Evolutionary conservation across 2,797 vertebrate species (phyloP).

Genomic region (Selene dorsalis): DNA sequence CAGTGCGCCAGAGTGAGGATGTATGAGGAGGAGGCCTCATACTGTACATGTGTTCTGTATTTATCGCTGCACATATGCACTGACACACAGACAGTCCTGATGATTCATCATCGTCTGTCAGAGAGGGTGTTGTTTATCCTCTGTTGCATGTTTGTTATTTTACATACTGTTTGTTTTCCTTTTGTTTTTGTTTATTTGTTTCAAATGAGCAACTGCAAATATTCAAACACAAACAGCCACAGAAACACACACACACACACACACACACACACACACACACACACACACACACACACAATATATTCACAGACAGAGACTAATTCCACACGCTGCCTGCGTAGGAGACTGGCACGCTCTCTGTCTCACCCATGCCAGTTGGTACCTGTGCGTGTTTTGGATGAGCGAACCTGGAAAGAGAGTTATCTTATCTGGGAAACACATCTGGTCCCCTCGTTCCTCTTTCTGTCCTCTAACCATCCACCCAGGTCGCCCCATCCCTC

Average conservation of each 20-base stretch:
- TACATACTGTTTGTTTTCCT: slow-evolving; percentile 41
- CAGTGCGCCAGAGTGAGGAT: slow-evolving; percentile 42
- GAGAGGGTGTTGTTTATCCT: slow-evolving; percentile 13
- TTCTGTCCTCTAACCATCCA: slow-evolving; percentile 53
- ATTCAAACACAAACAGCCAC: slow-evolving; percentile 31
- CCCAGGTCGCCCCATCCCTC: slow-evolving; percentile 4
- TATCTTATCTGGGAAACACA: slow-evolving; percentile 81
- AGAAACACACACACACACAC: slow-evolving; percentile 1
- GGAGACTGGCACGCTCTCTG: slow-evolving; percentile 52
- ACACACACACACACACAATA: slow-evolving; percentile 18
- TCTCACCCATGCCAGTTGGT: slow-evolving; percentile 62
- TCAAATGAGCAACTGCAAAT: slow-evolving; percentile 40
- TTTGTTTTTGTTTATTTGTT: slow-evolving; percentile 36
- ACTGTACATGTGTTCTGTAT: slow-evolving; percentile 14
- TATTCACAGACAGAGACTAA: slow-evolving; percentile 59
- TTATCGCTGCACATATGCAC: slow-evolving; percentile 9
- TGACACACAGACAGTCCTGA: slow-evolving; percentile 14
- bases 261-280: slow-evolving; percentile 13
- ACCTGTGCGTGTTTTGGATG: slow-evolving; percentile 76
- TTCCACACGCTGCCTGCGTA: slow-evolving; percentile 67
- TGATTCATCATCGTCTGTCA: slow-evolving; percentile 42
- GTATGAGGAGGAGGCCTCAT: slow-evolving; percentile 21
- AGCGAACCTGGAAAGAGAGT: slow-evolving; percentile 70
- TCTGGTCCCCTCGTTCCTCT: slow-evolving; percentile 71
- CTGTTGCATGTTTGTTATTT: slow-evolving; percentile 28